A percentile compares a stretch with the other conserved stretches of the same genome.
These are phyloP conservation scores for Helogale parvula DNA, from an alignment of 2,113 vertebrate species.

Conservation along the genomic window DNA sequence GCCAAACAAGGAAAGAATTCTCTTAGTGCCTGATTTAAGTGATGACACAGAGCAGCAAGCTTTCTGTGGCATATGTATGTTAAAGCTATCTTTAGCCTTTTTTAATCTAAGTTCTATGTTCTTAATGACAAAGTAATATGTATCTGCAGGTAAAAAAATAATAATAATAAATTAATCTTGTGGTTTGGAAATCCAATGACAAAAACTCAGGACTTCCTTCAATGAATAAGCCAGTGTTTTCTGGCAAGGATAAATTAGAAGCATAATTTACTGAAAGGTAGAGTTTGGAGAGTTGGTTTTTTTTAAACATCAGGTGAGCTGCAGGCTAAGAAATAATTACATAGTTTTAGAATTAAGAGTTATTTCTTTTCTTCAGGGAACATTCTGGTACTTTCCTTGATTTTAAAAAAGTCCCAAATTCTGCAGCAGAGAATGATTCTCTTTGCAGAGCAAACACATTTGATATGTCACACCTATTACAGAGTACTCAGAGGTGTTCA, in stretches of 20 bases:
- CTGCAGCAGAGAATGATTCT: not conserved
- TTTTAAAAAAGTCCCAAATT: not conserved
- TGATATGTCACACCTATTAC: not conserved
- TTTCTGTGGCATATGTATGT: not conserved
- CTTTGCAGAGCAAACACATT: slow-evolving; percentile 11
- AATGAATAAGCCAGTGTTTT: not conserved
- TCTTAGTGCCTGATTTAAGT: not conserved
- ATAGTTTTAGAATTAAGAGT: not conserved
- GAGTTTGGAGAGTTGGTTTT: not conserved
- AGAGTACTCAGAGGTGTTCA: not conserved
- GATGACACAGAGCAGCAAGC: not conserved
- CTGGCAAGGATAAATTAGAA: not conserved
- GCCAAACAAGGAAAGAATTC: not conserved
- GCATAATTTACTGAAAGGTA: not conserved
- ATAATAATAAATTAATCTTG: not conserved
- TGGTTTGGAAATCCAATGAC: not conserved
- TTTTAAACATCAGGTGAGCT: not conserved
- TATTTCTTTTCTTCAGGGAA: not conserved
- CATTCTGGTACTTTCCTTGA: not conserved
- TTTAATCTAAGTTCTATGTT: not conserved
- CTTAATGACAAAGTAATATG: not conserved
- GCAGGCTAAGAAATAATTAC: slow-evolving; percentile 20
- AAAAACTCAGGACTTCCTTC: not conserved
- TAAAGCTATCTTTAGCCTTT: not conserved
- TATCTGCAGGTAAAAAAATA: not conserved